Percentiles rank a stretch among this genome's conserved stretches.
These are phyloP conservation scores for Manduca sexta DNA, from an alignment of 1,140 invertebrate species.

Conservation along the genomic window DNA sequence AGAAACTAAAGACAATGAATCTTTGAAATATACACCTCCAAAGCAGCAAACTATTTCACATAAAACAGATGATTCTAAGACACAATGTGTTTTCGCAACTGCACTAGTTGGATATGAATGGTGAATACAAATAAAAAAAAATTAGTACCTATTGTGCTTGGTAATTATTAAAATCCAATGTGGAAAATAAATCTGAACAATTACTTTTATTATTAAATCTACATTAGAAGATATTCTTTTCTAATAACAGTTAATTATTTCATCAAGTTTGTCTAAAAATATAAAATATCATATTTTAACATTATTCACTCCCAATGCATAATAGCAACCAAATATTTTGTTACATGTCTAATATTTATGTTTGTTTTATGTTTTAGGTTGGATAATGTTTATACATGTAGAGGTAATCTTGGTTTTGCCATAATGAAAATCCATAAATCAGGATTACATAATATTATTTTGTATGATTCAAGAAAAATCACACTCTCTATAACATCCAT, in stretches of 20 bases:
- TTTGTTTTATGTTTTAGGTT: slow-evolving; percentile 34
- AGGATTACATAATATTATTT: slow-evolving; percentile 38
- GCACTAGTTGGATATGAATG: slow-evolving; percentile 50
- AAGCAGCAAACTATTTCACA: slow-evolving; percentile 22
- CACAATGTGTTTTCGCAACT: slow-evolving; percentile 45
- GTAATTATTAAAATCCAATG: neutral
- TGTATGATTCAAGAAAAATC: slow-evolving; percentile 57
- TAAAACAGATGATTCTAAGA: slow-evolving; percentile 38
- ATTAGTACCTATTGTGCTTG: too few relatives aligned
- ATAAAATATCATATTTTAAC: too few relatives aligned
- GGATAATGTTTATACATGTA: slow-evolving; percentile 38
- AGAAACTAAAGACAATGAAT: slow-evolving; percentile 30
- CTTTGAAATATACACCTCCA: slow-evolving; percentile 51
- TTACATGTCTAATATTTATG: neutral
- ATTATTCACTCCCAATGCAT: too few relatives aligned
- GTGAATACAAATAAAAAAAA: slow-evolving; percentile 23
- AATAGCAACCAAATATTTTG: too few relatives aligned
- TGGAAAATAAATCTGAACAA: too few relatives aligned
- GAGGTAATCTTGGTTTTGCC: slow-evolving; percentile 52
- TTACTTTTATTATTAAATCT: too few relatives aligned
- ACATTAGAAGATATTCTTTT: too few relatives aligned
- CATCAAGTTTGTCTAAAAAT: too few relatives aligned
- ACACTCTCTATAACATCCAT: slow-evolving; percentile 47
- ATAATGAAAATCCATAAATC: slow-evolving; percentile 46
- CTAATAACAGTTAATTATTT: too few relatives aligned